These are phyloP conservation scores for Lates calcarifer DNA, from an alignment of 2,113 vertebrate species.

Conservation along the genomic window DNA sequence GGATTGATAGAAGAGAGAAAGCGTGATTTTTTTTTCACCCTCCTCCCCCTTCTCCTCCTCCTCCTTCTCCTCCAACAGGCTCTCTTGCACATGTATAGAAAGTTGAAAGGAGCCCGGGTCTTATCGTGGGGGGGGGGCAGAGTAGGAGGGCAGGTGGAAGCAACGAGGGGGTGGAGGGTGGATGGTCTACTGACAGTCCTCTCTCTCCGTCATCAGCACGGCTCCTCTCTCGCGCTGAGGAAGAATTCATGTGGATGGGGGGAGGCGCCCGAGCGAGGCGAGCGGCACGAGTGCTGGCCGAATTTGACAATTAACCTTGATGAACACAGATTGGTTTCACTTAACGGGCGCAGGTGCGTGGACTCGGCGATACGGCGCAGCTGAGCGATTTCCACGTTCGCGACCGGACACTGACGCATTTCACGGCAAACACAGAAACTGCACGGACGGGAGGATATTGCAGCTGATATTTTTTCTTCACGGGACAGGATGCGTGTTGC, in stretches of 20 bases:
- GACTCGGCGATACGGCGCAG: conserved; percentile 54
- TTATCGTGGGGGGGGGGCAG: conserved; percentile 29
- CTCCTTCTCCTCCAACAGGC: background rate
- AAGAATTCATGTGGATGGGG: conserved; percentile 54
- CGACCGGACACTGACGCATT: conserved; percentile 70
- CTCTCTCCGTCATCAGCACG: conserved; percentile 16
- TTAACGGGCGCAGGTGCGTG: conserved; percentile 74
- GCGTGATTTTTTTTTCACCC: background rate
- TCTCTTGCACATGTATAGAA: conserved; percentile 62
- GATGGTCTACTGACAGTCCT: conserved; percentile 51
- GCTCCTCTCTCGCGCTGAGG: conserved; percentile 46
- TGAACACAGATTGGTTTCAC: conserved; percentile 74
- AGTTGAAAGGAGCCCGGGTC: conserved; percentile 56
- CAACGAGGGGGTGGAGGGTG: conserved; percentile 15
- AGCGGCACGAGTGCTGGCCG: conserved; percentile 59
- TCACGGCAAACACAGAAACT: conserved; percentile 46
- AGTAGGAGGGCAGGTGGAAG: conserved; percentile 48
- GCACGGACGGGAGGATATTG: conserved; percentile 30
- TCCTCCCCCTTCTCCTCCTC: too few species aligned
- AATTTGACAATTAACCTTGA: conserved; percentile 81
- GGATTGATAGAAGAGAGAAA: background rate
- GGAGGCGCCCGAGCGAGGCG: conserved; percentile 59
- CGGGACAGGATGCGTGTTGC: conserved; percentile 63
- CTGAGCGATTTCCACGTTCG: conserved; percentile 39
- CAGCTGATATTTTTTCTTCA: conserved; percentile 5